Base-by-base conservation (phyloP, 2,888 invertebrate species). In the Lasioglossum oenotherae region DNA sequence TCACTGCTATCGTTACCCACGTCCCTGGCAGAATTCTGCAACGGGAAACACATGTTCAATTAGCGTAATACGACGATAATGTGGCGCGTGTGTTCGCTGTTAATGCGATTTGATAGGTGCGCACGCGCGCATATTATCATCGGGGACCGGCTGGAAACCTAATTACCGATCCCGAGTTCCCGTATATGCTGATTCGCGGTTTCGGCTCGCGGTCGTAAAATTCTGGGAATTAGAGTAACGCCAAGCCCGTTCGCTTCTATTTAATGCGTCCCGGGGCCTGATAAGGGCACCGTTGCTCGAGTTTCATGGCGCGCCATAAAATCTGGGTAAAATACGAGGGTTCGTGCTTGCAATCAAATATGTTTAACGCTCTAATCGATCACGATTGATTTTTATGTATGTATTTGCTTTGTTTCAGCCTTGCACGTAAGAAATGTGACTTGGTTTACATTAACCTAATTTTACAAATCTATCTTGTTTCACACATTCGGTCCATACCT, bases 41-140 rank as follows among this genome's bases (percentile, higher is more conserved):
- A 27, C 72, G 38, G 10, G 79, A 38, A 64, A 80, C 73, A 46
- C 64, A 57, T 31, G 79, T 80, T 80, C 74, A 74, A 80, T 80
- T 80, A 80, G 69, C 31, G 75, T 75, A 81, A 81, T 81, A 46
- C 49, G 69, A 78, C 69, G 35, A 75, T 79, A 71, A 74, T 60
- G 35, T 46, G 77, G 35, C 78, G 41, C 74, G 44, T 44, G 69
- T 44, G 46, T 64, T 57, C 67, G 73, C 31, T n/a, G 67, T 38
- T 73, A 64, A 69, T 75, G 69, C 41, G 67, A 27, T 31, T 71
- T 38, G 69, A 71, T 16, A 27, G 31, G 44, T 31, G 69, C 67
- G 31, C 71, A 23, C 44, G 81, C 78, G 81, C 72, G 57, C n/a
- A 75, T 75, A 80, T 80, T 75, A 53, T 80, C 35, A 16, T 46